Base-by-base conservation (phyloP, 2,797 vertebrate species). In the Antrozous pallidus region DNA sequence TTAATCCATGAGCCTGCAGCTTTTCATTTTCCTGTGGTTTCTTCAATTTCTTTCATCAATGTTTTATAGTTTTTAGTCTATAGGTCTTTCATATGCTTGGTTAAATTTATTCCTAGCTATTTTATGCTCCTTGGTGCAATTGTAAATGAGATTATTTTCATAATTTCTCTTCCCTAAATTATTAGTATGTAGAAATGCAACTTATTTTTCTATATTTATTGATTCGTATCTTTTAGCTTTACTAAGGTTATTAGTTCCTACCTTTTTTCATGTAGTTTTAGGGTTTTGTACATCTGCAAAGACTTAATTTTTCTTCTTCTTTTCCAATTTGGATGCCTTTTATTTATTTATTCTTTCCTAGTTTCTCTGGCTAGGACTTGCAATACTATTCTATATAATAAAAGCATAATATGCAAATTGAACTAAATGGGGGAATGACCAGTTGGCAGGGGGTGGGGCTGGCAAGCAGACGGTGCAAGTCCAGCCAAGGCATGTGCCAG, bases 61-160 rank as follows among this genome's bases (percentile, higher is more conserved):
- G 1, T 92, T 42, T 90, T 80, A 17, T n/a, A 65, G 45, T 65
- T 63, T 77, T 88, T 61, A 63, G 33, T 65, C 33, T 77, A 51
- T 9, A 77, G 26, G 2, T 65, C 12, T 65, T 40, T 56, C 3
- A 10, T 26, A 18, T 75, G 26, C 42, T 69, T 78, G 26, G 38
- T 92, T 92, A 84, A 84, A 91, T 77, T 84, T 91, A 84, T 84
- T 77, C n/a, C 18, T 47, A 84, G 47, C 12, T 69, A 69, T 69
- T 85, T 77, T 85, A 78, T 38, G 77, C 6, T 47, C 69, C 45
- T 85, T 70, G 24, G 18, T 78, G 49, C 6, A 69, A 31, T 38
- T 92, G 63, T 70, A 26, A 38, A 31, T 63, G 24, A 20, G 17
- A 54, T 69, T 65, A 12, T 51, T 84, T 56, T 90, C 16, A 13